These are phyloP conservation scores for Petroica traversi DNA, from an alignment of 2,113 vertebrate species.

Conservation along the genomic window DNA sequence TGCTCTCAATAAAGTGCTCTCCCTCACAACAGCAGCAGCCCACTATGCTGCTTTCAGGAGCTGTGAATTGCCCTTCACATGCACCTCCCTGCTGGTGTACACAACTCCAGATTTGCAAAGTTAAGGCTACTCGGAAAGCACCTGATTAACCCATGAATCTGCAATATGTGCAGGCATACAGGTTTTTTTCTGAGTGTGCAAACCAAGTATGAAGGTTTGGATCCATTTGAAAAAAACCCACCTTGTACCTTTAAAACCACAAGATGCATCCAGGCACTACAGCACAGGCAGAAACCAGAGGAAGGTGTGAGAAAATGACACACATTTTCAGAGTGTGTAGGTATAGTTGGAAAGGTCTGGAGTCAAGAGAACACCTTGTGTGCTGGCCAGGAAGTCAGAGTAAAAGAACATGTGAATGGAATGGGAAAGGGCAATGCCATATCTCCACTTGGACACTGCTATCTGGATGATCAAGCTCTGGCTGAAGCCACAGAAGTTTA, in stretches of 20 bases:
- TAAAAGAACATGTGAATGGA: background rate
- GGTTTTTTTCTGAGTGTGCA: background rate
- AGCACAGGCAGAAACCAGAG: background rate
- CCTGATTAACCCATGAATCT: background rate
- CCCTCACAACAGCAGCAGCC: background rate
- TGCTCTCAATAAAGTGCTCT: background rate
- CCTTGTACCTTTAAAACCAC: background rate
- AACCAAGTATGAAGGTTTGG: background rate
- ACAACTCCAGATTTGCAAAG: background rate
- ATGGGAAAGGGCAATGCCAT: background rate
- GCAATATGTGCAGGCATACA: background rate
- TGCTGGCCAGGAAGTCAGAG: background rate
- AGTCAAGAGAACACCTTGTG: background rate
- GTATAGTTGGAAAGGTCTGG: background rate
- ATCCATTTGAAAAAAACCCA: background rate
- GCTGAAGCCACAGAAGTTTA: background rate
- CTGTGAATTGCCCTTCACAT: background rate
- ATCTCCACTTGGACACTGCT: background rate
- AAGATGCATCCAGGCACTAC: background rate
- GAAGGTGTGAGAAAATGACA: background rate
- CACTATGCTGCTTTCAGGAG: background rate
- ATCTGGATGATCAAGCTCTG: background rate
- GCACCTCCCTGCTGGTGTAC: background rate
- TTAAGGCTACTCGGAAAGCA: slow-evolving; percentile 4
- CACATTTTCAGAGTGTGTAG: background rate